These are phyloP conservation scores for Pavo muticus DNA, from an alignment of 2,113 vertebrate species.

Conservation along the genomic window DNA sequence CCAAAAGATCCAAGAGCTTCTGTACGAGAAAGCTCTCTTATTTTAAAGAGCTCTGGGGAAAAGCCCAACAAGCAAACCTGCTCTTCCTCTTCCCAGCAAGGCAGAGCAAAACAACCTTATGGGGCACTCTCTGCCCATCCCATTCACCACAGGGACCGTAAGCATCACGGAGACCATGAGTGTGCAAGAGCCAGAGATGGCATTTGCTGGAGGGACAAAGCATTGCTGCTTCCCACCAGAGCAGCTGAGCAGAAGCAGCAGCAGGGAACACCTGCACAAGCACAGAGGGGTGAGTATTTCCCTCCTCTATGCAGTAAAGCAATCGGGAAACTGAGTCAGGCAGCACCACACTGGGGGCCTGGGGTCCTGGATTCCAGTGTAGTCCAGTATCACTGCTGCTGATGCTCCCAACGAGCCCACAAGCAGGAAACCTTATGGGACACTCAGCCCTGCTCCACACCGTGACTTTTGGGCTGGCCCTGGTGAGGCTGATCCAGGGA, in stretches of 20 bases:
- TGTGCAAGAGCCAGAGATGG: fast-evolving
- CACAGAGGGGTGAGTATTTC: background rate
- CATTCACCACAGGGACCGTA: fast-evolving
- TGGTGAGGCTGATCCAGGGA: fast-evolving
- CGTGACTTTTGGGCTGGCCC: fast-evolving
- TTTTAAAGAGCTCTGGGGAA: background rate
- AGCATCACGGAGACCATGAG: background rate
- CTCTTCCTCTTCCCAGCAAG: background rate
- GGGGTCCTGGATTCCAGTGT: background rate
- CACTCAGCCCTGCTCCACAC: background rate
- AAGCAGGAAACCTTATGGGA: background rate
- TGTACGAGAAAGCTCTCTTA: background rate
- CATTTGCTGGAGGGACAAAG: background rate
- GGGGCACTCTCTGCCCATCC: fast-evolving
- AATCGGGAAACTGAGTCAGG: background rate
- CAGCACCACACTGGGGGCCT: too few relatives aligned
- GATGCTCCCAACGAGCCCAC: background rate
- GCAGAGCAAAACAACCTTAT: fast-evolving
- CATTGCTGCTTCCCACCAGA: background rate
- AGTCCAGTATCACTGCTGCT: background rate
- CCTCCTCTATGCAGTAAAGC: background rate
- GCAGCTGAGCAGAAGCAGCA: background rate
- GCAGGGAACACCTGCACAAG: background rate
- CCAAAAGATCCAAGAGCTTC: background rate
- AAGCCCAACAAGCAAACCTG: background rate